Percentiles rank a stretch among this genome's conserved stretches.
Evolutionary conservation across 2,888 invertebrate species (phyloP).

Genomic region (Thereva unica): DNA sequence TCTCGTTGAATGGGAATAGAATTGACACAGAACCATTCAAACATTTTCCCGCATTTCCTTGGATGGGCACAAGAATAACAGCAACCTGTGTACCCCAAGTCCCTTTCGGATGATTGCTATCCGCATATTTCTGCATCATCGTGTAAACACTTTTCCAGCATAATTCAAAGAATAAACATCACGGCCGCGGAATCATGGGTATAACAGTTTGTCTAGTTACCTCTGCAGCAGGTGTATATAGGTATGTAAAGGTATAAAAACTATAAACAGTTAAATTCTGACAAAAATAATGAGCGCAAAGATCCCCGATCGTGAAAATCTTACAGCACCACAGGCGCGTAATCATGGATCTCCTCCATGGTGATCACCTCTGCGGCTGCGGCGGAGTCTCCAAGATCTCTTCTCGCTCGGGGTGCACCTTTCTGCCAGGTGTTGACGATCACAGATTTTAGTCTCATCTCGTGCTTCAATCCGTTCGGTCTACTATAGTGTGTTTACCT

Average conservation of each 20-base stretch:
- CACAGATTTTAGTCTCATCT: conserved; percentile 35
- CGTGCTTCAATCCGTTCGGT: conserved; percentile 37
- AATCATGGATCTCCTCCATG: neutral
- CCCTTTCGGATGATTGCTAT: neutral
- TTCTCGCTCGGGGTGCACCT: conserved; percentile 12
- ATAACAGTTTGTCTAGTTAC: conserved; percentile 10
- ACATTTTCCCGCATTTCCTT: too few species aligned
- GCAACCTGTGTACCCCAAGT: too few species aligned
- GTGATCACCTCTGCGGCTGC: neutral
- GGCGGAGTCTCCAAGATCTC: neutral
- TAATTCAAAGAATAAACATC: conserved; percentile 21
- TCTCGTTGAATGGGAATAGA: too few species aligned
- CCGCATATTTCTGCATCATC: neutral
- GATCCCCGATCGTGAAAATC: conserved; percentile 18
- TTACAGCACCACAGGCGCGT: conserved; percentile 9
- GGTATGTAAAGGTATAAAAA: conserved; percentile 16
- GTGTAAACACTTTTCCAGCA: conserved; percentile 1
- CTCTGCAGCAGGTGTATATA: neutral
- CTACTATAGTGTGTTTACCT: neutral
- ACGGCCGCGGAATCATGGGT: neutral
- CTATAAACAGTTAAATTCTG: conserved; percentile 39
- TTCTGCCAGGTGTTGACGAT: conserved; percentile 11
- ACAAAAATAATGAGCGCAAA: conserved; percentile 26
- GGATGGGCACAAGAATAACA: too few species aligned
- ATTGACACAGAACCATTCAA: too few species aligned